Evolutionary conservation across 1,140 invertebrate species (phyloP).

Genomic region (Papilio glaucus): DNA sequence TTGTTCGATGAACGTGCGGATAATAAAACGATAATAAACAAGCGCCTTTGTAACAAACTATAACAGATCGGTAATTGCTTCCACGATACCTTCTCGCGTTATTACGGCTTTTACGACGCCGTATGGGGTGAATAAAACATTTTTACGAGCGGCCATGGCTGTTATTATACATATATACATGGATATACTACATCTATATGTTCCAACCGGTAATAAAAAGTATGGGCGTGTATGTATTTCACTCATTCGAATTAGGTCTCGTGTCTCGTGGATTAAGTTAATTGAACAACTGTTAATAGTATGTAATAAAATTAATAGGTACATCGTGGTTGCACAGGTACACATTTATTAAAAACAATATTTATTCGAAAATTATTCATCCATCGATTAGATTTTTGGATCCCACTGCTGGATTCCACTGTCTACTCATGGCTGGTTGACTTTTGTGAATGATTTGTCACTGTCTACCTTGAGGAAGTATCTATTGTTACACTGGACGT

Average conservation of each 20-base stretch:
- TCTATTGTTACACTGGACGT: no score
- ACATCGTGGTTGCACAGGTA: not conserved
- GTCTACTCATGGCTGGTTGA: not conserved
- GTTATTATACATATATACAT: conserved; percentile 67
- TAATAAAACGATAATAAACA: conserved; percentile 83
- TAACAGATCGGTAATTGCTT: conserved; percentile 83
- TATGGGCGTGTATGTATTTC: conserved; percentile 33
- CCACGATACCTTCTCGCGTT: conserved; percentile 81
- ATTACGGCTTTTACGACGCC: conserved; percentile 82
- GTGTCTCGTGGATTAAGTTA: conserved; percentile 4
- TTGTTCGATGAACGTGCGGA: conserved; percentile 80
- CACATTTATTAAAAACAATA: not conserved
- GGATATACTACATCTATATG: conserved; percentile 51
- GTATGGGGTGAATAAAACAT: conserved; percentile 83
- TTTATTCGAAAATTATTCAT: not conserved
- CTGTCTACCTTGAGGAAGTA: no score
- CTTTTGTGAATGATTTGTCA: no score
- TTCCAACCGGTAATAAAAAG: conserved; percentile 51
- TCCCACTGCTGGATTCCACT: not conserved
- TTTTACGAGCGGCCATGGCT: conserved; percentile 81
- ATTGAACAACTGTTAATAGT: conserved; percentile 7
- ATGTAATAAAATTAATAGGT: not conserved
- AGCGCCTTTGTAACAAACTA: conserved; percentile 82
- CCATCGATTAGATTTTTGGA: not conserved
- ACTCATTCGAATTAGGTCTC: conserved; percentile 13